Percentiles rank a stretch among this genome's conserved stretches.
Evolutionary conservation across 2,888 invertebrate species (phyloP).

Genomic region (Heteromurus nitidus): DNA sequence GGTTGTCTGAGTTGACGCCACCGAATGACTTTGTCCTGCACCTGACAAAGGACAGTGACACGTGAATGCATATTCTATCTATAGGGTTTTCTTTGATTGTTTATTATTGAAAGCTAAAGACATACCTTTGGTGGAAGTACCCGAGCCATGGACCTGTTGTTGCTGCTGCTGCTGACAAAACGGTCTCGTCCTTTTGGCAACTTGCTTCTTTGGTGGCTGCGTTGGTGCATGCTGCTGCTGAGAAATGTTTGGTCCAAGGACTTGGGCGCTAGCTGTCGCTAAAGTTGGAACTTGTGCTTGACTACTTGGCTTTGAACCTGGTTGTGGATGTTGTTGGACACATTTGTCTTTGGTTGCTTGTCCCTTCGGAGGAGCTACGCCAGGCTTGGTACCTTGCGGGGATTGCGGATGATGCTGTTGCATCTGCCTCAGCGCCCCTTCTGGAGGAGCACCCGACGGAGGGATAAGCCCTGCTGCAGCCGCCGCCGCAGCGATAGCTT

Average conservation of each 20-base stretch:
- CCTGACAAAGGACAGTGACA: conserved; percentile 51
- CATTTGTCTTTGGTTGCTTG: conserved; percentile 56
- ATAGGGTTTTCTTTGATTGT: no score
- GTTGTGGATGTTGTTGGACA: conserved; percentile 44
- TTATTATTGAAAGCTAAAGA: no score
- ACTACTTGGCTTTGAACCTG: conserved; percentile 47
- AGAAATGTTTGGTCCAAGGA: conserved; percentile 6
- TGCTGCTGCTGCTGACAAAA: conserved; percentile 67
- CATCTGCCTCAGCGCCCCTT: conserved; percentile 54
- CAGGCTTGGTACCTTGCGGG: conserved; percentile 22
- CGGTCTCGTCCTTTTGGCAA: conserved; percentile 71
- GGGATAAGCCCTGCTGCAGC: conserved; percentile 75
- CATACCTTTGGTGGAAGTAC: conserved; percentile 36
- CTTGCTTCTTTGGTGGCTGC: conserved; percentile 67
- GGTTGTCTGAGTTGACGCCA: conserved; percentile 72
- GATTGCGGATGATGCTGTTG: conserved; percentile 66
- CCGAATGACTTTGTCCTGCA: conserved; percentile 69
- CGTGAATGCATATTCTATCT: no score
- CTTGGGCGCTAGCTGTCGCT: conserved; percentile 33
- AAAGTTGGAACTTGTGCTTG: conserved; percentile 42
- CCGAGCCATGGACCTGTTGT: conserved; percentile 39
- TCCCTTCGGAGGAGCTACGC: conserved; percentile 47
- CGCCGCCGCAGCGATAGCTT: conserved; percentile 75
- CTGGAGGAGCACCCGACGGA: conserved; percentile 66
- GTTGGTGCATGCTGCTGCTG: conserved; percentile 28